Percentiles rank a stretch among this genome's conserved stretches.
Conservation (phyloP, 2,888 invertebrate genomes). For the Scaptomyza caliginosa region DNA sequence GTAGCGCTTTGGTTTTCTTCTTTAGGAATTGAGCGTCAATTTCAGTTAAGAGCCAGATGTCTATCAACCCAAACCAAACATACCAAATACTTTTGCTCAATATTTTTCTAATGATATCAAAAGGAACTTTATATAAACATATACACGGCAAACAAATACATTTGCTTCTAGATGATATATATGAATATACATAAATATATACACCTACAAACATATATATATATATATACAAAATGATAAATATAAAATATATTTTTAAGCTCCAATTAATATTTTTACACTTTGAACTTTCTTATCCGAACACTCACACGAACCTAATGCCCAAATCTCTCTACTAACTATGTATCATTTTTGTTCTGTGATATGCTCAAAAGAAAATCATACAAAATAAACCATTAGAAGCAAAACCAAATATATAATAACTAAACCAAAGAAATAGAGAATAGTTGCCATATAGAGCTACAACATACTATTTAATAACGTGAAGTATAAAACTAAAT, state of each 20-base stretch:
- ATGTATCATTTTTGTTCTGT: slow-evolving; percentile 81
- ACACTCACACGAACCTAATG: slow-evolving; percentile 34
- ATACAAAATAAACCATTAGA: slow-evolving; percentile 46
- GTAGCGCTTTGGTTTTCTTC: slow-evolving; percentile 38
- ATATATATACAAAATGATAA: slow-evolving; percentile 34
- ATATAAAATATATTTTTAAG: slow-evolving; percentile 59
- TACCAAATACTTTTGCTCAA: slow-evolving; percentile 69
- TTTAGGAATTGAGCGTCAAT: slow-evolving; percentile 64
- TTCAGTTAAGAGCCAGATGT: slow-evolving; percentile 52
- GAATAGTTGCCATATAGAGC: slow-evolving; percentile 42
- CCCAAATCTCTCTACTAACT: slow-evolving; percentile 64
- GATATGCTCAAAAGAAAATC: slow-evolving; percentile 78
- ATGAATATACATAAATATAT: slow-evolving; percentile 31
- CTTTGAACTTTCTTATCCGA: slow-evolving; percentile 60
- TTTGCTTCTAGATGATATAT: slow-evolving; percentile 53
- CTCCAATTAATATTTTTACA: slow-evolving; percentile 73
- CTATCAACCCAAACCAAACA: slow-evolving; percentile 33
- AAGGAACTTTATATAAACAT: slow-evolving; percentile 71
- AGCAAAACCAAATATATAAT: slow-evolving; percentile 32
- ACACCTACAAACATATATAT: neutral
- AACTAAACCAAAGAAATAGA: slow-evolving; percentile 30
- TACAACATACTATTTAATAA: slow-evolving; percentile 22
- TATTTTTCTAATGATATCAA: slow-evolving; percentile 75
- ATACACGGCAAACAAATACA: slow-evolving; percentile 63
- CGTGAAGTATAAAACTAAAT: slow-evolving; percentile 39